Conservation (phyloP, 1,140 invertebrate species). For the Tetramorium simillimum region DNA sequence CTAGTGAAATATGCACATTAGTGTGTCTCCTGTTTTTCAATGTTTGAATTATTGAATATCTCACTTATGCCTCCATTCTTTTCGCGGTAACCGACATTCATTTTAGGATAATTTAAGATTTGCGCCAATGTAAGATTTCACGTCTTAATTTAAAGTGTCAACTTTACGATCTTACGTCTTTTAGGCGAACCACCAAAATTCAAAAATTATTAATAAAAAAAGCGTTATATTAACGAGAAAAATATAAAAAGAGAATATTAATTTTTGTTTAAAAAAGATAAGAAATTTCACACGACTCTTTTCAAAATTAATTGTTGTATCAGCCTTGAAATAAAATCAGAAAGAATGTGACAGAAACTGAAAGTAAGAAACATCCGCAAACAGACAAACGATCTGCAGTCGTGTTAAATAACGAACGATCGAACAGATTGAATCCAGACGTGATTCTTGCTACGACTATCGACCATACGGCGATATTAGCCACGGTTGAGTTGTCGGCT, state of each 20-base stretch:
- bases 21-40: slow-evolving; percentile 19
- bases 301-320: background rate
- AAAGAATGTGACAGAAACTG: background rate
- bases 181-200: background rate
- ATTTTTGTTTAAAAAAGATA: background rate
- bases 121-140: background rate
- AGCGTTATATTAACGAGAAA: background rate
- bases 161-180: background rate
- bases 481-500: slow-evolving; percentile 45
- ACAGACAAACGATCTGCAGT: slow-evolving; percentile 14
- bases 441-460: slow-evolving; percentile 38
- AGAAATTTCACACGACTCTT: background rate
- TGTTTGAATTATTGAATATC: slow-evolving; percentile 50
- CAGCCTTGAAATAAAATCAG: background rate
- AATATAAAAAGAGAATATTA: background rate
- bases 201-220: background rate
- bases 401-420: slow-evolving; percentile 21
- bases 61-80: background rate
- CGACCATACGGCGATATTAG: slow-evolving; percentile 43
- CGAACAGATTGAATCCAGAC: slow-evolving; percentile 41
- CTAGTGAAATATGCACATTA: slow-evolving; percentile 42
- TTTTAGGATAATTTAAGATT: background rate
- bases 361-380: slow-evolving; percentile 10
- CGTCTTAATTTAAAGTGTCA: background rate
- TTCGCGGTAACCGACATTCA: background rate